Evolutionary conservation across 2,888 invertebrate genomes (phyloP).

Genomic region (Heteromurus nitidus): DNA sequence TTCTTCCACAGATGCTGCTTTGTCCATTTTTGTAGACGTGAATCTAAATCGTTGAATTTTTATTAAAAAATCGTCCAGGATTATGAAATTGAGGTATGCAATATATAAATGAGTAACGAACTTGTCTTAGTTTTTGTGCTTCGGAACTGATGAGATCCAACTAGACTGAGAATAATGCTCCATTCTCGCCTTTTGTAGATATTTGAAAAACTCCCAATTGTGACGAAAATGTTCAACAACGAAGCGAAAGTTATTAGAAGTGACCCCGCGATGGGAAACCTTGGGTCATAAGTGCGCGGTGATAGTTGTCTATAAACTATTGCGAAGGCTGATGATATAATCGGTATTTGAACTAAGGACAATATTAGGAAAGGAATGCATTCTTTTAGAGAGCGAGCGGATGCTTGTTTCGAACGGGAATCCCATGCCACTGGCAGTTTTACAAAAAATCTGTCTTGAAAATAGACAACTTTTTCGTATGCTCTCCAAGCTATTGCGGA

Average conservation of each 20-base stretch:
- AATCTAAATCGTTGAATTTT: not conserved
- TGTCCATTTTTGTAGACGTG: not conserved
- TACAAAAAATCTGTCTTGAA: conserved; percentile 20
- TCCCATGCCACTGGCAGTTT: conserved; percentile 29
- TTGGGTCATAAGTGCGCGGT: no score
- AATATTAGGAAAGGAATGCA: conserved; percentile 25
- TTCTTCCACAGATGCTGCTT: not conserved
- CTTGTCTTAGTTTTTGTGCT: no score
- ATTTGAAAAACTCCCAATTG: conserved; percentile 27
- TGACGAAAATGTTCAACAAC: conserved; percentile 36
- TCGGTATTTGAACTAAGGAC: conserved; percentile 22
- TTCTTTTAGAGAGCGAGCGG: not conserved
- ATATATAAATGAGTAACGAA: not conserved
- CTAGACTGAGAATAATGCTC: conserved; percentile 10
- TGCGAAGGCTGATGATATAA: not conserved
- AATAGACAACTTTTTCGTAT: conserved; percentile 15
- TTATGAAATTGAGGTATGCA: no score
- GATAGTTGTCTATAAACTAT: conserved; percentile 29
- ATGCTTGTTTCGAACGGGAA: conserved; percentile 10
- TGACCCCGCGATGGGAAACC: conserved; percentile 21
- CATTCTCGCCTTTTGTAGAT: conserved; percentile 32
- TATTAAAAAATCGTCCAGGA: not conserved
- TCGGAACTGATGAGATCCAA: conserved; percentile 2
- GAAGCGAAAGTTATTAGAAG: conserved; percentile 1
- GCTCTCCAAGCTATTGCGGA: conserved; percentile 24